These are phyloP conservation scores for Pemphredon lugubris DNA, from an alignment of 2,888 invertebrate genomes.

Conservation along the genomic window DNA sequence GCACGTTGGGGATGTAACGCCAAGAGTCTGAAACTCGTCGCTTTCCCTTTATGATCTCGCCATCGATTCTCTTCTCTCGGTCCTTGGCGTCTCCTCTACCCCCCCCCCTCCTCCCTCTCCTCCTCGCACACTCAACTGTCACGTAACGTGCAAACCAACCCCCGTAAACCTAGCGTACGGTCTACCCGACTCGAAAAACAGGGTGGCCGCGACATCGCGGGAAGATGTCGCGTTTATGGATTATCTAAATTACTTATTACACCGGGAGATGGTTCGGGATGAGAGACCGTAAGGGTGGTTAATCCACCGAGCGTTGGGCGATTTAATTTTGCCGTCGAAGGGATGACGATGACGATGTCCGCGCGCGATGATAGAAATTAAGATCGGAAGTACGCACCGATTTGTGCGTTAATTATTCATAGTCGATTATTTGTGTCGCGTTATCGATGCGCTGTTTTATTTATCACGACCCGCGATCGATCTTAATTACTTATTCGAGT, in stretches of 20 bases:
- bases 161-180: background rate
- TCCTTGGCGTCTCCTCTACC: background rate
- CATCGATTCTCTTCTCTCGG: conserved; percentile 43
- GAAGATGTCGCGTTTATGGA: conserved; percentile 27
- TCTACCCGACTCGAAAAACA: conserved; percentile 14
- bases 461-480: no score
- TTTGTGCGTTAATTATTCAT: no score
- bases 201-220: conserved; percentile 22
- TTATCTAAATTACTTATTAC: conserved; percentile 35
- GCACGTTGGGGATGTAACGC: conserved; percentile 53
- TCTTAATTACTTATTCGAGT: no score
- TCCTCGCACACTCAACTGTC: background rate
- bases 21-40: conserved; percentile 13
- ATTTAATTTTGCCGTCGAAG: no score
- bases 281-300: conserved; percentile 15
- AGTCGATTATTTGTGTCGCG: no score
- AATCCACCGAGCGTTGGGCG: conserved; percentile 26
- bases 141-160: no score
- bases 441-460: no score
- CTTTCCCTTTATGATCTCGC: conserved; percentile 56
- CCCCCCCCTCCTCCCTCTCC: background rate
- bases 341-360: no score
- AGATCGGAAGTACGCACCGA: no score
- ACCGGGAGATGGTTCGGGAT: conserved; percentile 34
- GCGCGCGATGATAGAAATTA: no score